These are phyloP conservation scores for Pelodiscus sinensis DNA, from an alignment of 2,113 vertebrate species.

Conservation along the genomic window DNA sequence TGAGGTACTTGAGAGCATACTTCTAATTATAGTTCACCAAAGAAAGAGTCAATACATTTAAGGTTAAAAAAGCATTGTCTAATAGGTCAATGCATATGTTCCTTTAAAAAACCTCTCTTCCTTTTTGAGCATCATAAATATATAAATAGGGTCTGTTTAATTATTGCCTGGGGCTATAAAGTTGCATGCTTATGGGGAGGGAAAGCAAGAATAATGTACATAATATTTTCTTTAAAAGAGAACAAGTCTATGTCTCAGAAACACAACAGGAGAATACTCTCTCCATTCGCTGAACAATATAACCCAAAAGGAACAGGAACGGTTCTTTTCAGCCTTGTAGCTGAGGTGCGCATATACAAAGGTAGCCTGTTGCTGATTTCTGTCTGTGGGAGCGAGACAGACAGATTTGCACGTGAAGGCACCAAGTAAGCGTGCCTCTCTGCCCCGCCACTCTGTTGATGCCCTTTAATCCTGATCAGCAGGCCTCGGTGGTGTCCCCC, in stretches of 20 bases:
- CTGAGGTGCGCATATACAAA: constrained; percentile 7
- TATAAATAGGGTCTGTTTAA: constrained; percentile 62
- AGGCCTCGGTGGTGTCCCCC: background rate
- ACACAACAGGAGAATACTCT: background rate
- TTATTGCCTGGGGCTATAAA: constrained; percentile 66
- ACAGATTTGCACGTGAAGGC: background rate
- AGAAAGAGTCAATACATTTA: background rate
- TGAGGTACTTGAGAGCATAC: background rate
- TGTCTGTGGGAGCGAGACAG: background rate
- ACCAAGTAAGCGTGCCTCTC: background rate
- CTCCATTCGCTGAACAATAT: constrained; percentile 10
- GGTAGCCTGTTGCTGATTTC: background rate
- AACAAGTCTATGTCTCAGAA: background rate
- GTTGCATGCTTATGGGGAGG: constrained; percentile 15
- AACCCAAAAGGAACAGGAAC: constrained; percentile 1
- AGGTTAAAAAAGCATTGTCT: background rate
- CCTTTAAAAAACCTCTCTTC: constrained; percentile 32
- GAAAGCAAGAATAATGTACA: constrained; percentile 27
- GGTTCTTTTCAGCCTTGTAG: background rate
- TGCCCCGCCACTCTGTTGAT: background rate
- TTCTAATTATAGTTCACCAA: background rate
- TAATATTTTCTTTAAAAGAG: background rate
- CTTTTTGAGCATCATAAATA: constrained; percentile 67
- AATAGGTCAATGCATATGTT: constrained; percentile 53
- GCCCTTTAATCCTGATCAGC: constrained; percentile 37